Conservation (phyloP, 1,140 invertebrate genomes). For the Himalopsyche phryganea region DNA sequence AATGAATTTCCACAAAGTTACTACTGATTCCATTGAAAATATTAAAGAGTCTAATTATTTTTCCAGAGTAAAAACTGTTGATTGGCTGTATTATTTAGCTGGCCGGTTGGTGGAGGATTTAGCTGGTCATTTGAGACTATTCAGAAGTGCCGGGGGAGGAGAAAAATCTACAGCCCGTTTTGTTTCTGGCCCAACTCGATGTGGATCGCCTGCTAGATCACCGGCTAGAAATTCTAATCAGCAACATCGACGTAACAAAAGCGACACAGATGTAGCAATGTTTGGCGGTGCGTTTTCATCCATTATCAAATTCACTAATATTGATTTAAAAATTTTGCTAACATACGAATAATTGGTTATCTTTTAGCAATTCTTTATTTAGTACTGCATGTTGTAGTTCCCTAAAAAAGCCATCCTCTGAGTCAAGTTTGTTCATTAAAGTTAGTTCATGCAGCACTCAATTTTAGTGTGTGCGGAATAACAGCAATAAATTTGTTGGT, state of each 20-base stretch:
- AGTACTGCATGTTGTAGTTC: no score
- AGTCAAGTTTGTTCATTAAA: no score
- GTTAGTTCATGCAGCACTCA: no score
- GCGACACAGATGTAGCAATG: conserved; percentile 63
- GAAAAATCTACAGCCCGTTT: conserved; percentile 30
- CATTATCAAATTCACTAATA: not conserved
- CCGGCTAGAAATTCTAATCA: conserved; percentile 41
- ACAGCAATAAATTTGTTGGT: no score
- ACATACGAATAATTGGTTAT: not conserved
- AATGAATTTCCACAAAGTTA: no score
- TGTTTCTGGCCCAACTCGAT: conserved; percentile 50
- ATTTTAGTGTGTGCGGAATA: no score
- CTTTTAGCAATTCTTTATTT: no score
- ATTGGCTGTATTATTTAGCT: conserved; percentile 86
- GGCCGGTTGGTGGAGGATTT: conserved; percentile 85
- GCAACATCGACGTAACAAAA: conserved; percentile 64
- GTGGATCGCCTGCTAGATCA: conserved; percentile 38
- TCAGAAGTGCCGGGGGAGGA: conserved; percentile 68
- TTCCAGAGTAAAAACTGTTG: conserved; percentile 76
- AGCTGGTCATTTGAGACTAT: conserved; percentile 82
- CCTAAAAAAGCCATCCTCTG: no score
- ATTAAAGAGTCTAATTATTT: not conserved
- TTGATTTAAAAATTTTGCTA: not conserved
- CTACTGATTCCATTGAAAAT: no score
- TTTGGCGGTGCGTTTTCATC: not conserved